Evolutionary conservation across 2,797 vertebrate genomes (phyloP), one percentile per base, ranked within the genome.

Genomic region (Yasuhikotakia modesta): DNA sequence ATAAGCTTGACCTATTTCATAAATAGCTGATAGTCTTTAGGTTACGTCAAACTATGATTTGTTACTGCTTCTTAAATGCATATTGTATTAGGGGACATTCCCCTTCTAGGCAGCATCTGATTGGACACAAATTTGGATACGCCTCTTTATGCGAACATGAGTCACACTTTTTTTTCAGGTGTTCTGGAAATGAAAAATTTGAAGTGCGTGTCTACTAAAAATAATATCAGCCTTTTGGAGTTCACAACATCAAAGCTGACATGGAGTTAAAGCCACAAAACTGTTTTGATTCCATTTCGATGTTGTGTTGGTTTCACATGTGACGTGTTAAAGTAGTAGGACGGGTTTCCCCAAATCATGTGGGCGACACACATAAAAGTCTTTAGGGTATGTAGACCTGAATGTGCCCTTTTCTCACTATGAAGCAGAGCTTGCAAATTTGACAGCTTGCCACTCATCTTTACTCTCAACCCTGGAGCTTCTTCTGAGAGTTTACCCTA

Each of bases 271-370:
- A 61, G 6, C 57, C 27, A 35, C 22, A 58, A 27, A 58, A 24
- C 55, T 58, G 22, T 57, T 58, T 13, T 24, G 53, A 57, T 24
- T 57, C 4, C 21, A 57, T 12, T 57, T 57, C 4, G 10, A 57
- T 57, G 22, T 58, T 1, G 12, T 27, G 24, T 30, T 43, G 65
- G 69, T 73, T 81, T 76, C 52, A 1, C 27, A 57, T 63, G 21
- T 67, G 17, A 14, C 19, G 27, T 55, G 80, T n/a, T n/a, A n/a
- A n/a, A 84, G 83, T 82, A 60, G 83, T 78, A 43, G 21, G 55
- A 78, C 80, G 16, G 71, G 83, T 84, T 82, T 69, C 75, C 58
- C 30, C 30, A 45, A 78, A 82, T 71, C 16, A 74, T 73, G 61
- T 80, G 81, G 79, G 63, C 57, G 70, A 73, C 73, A 68, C 35